Evolutionary conservation across 2,113 vertebrate genomes (phyloP), one percentile per base, ranked within the genome.

Genomic region (Corapipo altera): DNA sequence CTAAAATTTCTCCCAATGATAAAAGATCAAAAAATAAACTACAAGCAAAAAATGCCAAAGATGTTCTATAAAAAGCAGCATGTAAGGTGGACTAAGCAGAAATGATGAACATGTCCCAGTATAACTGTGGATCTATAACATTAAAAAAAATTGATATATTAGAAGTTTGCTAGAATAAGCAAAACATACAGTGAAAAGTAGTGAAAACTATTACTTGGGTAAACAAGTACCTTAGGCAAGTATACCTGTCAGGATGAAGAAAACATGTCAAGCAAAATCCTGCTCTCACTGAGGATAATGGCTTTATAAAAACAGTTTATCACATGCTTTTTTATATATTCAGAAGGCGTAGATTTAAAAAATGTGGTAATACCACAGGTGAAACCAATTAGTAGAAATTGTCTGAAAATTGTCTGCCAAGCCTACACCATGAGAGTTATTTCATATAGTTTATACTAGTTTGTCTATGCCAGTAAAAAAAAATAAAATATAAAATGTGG

Each of bases 401-500:
- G n/a, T 16, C 41, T 71, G n/a, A 74, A 84, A 93, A 84, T 15
- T 39, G 5, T 46, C 52, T 89, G 69, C 35, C 48, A 83, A 88
- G 46, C 16, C 54, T 75, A 49, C 17, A 33, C 9, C 7, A 35
- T 20, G 6, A 37, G 32, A 83, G n/a, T 64, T 61, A 71, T 39
- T 91, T 74, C 76, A 80, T 67, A 59, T 19, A 74, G 51, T 9
- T 81, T 84, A 59, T 26, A 65, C 21, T 92, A 84, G 21, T 49
- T 89, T 39, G 12, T 49, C 58, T 76, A 39, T 52, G 44, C 32
- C 66, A 62, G 51, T 96, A 85, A 78, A 93, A 92, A 77, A 94
- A 52, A 3, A 52, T 59, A 89, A 54, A 79, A 49, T 93, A 95
- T 19, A 92, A 92, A 92, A 97, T 5, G 78, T 92, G 88, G 91